Conservation (phyloP, 2,113 vertebrate genomes). For the Eclectus roratus region DNA sequence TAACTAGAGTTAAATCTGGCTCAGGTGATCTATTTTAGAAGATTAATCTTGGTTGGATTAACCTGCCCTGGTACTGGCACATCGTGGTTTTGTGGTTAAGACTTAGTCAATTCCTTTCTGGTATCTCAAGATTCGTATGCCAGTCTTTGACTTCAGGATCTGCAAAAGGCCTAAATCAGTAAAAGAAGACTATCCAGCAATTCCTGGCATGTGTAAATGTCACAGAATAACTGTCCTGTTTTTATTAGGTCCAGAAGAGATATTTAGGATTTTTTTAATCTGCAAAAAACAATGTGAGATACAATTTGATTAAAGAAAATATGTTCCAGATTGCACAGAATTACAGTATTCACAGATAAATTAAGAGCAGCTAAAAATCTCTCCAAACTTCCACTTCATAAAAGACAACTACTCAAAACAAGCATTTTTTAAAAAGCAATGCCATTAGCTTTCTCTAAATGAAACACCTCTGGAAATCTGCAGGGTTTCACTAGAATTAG, state of each 20-base stretch:
- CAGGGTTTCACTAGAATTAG: background rate
- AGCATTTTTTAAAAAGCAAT: background rate
- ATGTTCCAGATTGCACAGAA: background rate
- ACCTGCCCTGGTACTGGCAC: background rate
- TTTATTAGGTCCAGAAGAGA: background rate
- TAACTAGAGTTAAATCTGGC: background rate
- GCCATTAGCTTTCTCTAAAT: background rate
- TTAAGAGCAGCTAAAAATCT: background rate
- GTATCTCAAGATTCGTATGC: background rate
- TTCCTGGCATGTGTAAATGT: background rate
- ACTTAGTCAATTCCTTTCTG: background rate
- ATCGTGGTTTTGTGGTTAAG: background rate
- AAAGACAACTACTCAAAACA: background rate
- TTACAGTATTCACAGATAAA: background rate
- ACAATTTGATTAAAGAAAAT: background rate
- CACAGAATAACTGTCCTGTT: background rate
- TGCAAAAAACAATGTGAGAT: background rate
- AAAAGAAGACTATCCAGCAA: background rate
- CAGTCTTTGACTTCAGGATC: background rate
- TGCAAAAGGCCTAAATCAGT: background rate
- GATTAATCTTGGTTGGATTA: slow-evolving; percentile 16
- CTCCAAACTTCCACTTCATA: background rate
- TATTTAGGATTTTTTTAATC: background rate
- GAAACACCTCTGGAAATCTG: background rate
- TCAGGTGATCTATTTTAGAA: background rate